Percentiles rank a stretch among this genome's conserved stretches.
phyloP scores from a whole-genome alignment of 2,888 invertebrate species.

The Cryptocephalus moraei region DNA sequence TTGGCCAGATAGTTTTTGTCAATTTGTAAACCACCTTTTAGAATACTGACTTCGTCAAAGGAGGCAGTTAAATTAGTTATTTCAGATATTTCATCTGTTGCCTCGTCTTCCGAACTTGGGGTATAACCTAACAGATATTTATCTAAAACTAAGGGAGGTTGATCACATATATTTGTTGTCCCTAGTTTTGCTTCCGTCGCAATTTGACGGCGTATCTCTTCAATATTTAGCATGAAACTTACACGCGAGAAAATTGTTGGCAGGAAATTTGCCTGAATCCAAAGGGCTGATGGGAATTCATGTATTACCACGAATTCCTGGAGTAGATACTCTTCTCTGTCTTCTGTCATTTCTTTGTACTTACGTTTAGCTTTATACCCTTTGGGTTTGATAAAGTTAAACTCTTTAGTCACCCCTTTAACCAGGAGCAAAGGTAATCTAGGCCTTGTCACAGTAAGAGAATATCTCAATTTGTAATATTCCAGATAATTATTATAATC shows the following conservation, averaged over 20 bases:
- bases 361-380: slow-evolving; percentile 31
- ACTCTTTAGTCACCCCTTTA: slow-evolving; percentile 49
- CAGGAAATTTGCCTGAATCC: slow-evolving; percentile 75
- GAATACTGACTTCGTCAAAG: neutral
- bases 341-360: slow-evolving; percentile 40
- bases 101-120: slow-evolving; percentile 2
- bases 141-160: slow-evolving; percentile 29
- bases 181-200: slow-evolving; percentile 39
- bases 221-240: slow-evolving; percentile 57
- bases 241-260: slow-evolving; percentile 79
- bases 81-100: neutral
- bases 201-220: slow-evolving; percentile 56
- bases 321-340: slow-evolving; percentile 61
- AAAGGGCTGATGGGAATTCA: slow-evolving; percentile 62
- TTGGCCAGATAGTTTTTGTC: slow-evolving; percentile 34
- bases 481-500: slow-evolving; percentile 54
- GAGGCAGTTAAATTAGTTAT: neutral
- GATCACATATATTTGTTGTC: slow-evolving; percentile 22
- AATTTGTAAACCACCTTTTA: slow-evolving; percentile 4
- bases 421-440: slow-evolving; percentile 76
- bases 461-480: slow-evolving; percentile 71
- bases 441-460: slow-evolving; percentile 48
- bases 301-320: slow-evolving; percentile 78
- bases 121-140: slow-evolving; percentile 22
- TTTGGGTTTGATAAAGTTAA: slow-evolving; percentile 51